Evolutionary conservation across 2,797 vertebrate genomes (phyloP).

Genomic region (Discoglossus pictus): DNA sequence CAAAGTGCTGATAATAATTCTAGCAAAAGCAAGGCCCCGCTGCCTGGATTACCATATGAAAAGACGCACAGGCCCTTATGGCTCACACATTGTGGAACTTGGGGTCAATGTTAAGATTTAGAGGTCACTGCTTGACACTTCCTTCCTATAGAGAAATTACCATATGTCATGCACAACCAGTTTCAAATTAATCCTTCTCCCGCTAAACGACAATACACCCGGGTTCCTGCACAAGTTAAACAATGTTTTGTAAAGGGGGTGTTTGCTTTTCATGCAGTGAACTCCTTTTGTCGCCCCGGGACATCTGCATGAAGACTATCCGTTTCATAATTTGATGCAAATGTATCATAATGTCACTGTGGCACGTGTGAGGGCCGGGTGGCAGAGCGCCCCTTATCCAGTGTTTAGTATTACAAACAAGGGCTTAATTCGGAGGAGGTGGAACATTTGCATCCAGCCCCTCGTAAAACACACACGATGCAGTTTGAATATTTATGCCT

Average conservation of each 20-base stretch:
- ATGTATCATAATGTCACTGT: constrained; percentile 54
- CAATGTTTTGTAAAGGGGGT: constrained; percentile 62
- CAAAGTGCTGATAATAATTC: constrained; percentile 46
- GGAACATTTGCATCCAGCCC: constrained; percentile 26
- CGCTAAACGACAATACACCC: constrained; percentile 73
- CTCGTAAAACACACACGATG: constrained; percentile 21
- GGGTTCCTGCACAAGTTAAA: constrained; percentile 67
- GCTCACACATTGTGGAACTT: constrained; percentile 61
- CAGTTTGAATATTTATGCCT: constrained; percentile 36
- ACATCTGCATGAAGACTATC: constrained; percentile 68
- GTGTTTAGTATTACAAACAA: constrained; percentile 38
- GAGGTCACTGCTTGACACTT: constrained; percentile 75
- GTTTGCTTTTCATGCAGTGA: constrained; percentile 66
- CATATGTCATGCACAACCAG: constrained; percentile 82
- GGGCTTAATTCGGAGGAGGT: constrained; percentile 30
- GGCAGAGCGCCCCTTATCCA: not conserved
- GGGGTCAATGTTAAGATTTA: constrained; percentile 64
- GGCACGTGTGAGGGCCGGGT: constrained; percentile 52
- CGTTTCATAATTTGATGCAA: constrained; percentile 58
- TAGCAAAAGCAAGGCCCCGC: constrained; percentile 49
- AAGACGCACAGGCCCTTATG: constrained; percentile 65
- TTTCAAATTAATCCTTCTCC: constrained; percentile 74
- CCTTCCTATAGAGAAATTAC: constrained; percentile 75
- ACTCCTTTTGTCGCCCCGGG: constrained; percentile 61
- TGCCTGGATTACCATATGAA: constrained; percentile 68